A percentile compares a stretch with the other conserved stretches of the same genome.
Conservation (phyloP, 2,888 invertebrate genomes). For the Neoascia interrupta region DNA sequence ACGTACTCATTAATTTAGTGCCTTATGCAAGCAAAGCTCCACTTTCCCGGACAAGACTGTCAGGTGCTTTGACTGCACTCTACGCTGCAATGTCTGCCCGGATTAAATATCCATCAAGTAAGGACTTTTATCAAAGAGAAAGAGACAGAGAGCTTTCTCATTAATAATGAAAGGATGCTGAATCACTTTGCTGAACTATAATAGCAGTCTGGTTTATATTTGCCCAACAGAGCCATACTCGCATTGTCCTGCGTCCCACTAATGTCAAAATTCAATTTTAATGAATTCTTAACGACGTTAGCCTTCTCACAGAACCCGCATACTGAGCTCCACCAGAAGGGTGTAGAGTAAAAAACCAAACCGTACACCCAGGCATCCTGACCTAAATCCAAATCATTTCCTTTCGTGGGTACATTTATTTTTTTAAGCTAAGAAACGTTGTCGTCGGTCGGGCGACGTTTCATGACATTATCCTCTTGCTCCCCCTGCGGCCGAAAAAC, state of each 20-base stretch:
- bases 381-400: slow-evolving; percentile 55
- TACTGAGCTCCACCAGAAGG: too few relatives aligned
- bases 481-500: background rate
- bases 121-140: background rate
- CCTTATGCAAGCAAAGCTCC: slow-evolving; percentile 2
- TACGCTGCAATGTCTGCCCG: slow-evolving; percentile 16
- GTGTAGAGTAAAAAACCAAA: background rate
- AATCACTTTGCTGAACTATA: background rate
- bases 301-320: too few relatives aligned
- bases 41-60: background rate
- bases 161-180: slow-evolving; percentile 42
- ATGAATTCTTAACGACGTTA: slow-evolving; percentile 62
- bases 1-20: slow-evolving; percentile 41
- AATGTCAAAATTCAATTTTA: slow-evolving; percentile 51
- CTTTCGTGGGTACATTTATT: slow-evolving; percentile 22
- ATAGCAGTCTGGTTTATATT: slow-evolving; percentile 24
- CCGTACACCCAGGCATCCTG: slow-evolving; percentile 51
- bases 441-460: background rate
- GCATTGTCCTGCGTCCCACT: slow-evolving; percentile 19
- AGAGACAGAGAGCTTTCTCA: slow-evolving; percentile 24
- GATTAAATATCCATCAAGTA: slow-evolving; percentile 32
- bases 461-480: background rate
- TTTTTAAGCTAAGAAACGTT: slow-evolving; percentile 22
- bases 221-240: slow-evolving; percentile 1
- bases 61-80: slow-evolving; percentile 18